Evolutionary conservation across 2,797 vertebrate genomes (phyloP).

Genomic region (Spondyliosoma cantharus): DNA sequence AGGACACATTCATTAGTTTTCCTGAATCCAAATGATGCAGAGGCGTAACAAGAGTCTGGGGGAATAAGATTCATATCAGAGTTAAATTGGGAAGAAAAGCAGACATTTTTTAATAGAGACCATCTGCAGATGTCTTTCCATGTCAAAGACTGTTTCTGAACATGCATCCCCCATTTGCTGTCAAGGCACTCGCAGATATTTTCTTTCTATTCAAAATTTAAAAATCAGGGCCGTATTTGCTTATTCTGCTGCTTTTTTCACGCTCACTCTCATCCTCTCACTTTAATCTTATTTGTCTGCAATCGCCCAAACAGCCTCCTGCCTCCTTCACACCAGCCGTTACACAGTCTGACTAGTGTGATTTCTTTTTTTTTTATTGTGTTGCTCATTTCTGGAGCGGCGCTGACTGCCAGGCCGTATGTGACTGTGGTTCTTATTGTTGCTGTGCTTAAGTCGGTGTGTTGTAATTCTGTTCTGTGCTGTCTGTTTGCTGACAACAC

Average conservation of each 20-base stretch:
- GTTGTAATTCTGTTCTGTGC: conserved; percentile 43
- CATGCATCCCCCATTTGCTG: conserved; percentile 1
- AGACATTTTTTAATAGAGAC: neutral
- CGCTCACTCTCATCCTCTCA: conserved; percentile 33
- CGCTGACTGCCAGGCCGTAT: conserved; percentile 33
- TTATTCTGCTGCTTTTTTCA: conserved; percentile 21
- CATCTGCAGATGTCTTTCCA: neutral
- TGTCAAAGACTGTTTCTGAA: conserved; percentile 7
- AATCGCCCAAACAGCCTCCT: conserved; percentile 41
- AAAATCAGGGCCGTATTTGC: neutral
- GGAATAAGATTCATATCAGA: conserved; percentile 22
- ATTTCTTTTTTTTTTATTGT: conserved; percentile 22
- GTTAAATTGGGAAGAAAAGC: conserved; percentile 4
- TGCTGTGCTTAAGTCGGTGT: conserved; percentile 37
- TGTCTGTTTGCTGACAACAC: conserved; percentile 55
- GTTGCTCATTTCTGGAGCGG: conserved; percentile 58
- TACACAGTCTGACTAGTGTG: conserved; percentile 46
- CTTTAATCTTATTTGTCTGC: conserved; percentile 35
- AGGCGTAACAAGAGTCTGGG: neutral
- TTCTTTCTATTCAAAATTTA: conserved; percentile 21
- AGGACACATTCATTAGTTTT: conserved; percentile 17
- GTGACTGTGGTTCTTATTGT: conserved; percentile 42
- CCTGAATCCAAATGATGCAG: conserved; percentile 11
- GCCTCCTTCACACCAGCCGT: conserved; percentile 49
- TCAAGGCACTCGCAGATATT: conserved; percentile 13